Percentiles rank a stretch among this genome's conserved stretches.
phyloP scores from a whole-genome alignment of 2,888 invertebrate species.

The Icerya purchasi region DNA sequence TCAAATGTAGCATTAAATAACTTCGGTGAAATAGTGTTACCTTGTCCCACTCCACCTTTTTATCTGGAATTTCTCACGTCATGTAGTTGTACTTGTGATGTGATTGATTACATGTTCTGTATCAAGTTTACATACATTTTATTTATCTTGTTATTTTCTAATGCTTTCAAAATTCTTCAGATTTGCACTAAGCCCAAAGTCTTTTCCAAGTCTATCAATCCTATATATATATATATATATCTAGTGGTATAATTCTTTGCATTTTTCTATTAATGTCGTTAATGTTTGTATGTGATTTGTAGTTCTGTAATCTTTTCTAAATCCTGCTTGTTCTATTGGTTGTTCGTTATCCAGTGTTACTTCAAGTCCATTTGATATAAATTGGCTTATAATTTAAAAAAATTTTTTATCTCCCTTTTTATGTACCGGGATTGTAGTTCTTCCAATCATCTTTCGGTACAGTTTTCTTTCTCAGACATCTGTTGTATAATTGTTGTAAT shows the following conservation, averaged over 20 bases:
- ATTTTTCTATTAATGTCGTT: background rate
- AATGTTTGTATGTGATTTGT: background rate
- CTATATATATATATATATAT: background rate
- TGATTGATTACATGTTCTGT: too few species aligned
- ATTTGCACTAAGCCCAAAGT: background rate
- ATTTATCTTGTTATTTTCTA: too few species aligned
- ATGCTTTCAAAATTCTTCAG: background rate
- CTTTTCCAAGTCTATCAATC: too few species aligned
- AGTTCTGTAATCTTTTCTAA: background rate
- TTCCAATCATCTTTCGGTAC: background rate
- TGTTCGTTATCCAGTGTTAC: background rate
- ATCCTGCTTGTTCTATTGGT: background rate
- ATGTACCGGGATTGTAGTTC: background rate
- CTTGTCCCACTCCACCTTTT: too few species aligned
- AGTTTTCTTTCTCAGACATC: background rate
- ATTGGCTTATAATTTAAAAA: background rate
- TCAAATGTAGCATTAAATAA: too few species aligned
- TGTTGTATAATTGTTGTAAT: background rate
- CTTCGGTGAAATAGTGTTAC: too few species aligned
- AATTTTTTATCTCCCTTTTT: background rate
- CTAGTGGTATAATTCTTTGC: background rate
- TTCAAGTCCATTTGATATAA: background rate
- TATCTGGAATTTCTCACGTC: too few species aligned
- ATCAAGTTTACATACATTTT: too few species aligned
- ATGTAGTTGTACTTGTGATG: too few species aligned